Base-by-base conservation (phyloP, 2,888 invertebrate species). In the Hydrotaea cyrtoneurina region DNA sequence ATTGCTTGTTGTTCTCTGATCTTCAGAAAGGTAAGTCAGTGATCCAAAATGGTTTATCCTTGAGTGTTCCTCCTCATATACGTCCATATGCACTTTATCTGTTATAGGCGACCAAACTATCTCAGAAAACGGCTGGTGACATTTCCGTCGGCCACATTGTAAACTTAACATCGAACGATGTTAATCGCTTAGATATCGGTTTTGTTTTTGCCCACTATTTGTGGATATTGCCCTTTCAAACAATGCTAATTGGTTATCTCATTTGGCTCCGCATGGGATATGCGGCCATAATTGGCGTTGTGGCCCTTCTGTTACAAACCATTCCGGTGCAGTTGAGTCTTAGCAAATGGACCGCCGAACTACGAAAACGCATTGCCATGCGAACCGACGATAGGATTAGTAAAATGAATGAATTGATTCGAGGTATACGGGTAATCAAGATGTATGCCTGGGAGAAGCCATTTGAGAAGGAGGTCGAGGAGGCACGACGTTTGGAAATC, bases 361-460 rank as follows among this genome's bases (percentile, higher is more conserved):
- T 93, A 7, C 95, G 99, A 86, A 94, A 95, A 90, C 95, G 95
- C 89, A 97, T 97, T 0, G 98, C 98, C 0, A 93, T 94, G 83
- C 94, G 96, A 90, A 98, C 98, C 0, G 99, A 99, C 92, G 96
- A 96, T 88, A 94, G 99, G 84, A 96, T 99, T 46, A 95, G 97
- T 75, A 94, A 98, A 76, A 98, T 99, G 98, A 97, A 97, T 90
- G 99, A 99, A 94, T 96, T 99, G 87, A 96, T 99, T 86, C 95
- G 95, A 78, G 98, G 98, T 71, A 98, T 99, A 93, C 96, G 97
- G 93, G 97, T 98, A 0, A 97, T 98, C 86, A 98, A 98, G 94
- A 98, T 98, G 98, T 98, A 98, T 90, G 97, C 98, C 1, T 98
- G 98, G 96, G 98, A 98, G 91, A 96, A 95, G 87, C 97, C 98